Conservation (phyloP, 2,888 invertebrate species). For the Cheilosia vernalis region DNA sequence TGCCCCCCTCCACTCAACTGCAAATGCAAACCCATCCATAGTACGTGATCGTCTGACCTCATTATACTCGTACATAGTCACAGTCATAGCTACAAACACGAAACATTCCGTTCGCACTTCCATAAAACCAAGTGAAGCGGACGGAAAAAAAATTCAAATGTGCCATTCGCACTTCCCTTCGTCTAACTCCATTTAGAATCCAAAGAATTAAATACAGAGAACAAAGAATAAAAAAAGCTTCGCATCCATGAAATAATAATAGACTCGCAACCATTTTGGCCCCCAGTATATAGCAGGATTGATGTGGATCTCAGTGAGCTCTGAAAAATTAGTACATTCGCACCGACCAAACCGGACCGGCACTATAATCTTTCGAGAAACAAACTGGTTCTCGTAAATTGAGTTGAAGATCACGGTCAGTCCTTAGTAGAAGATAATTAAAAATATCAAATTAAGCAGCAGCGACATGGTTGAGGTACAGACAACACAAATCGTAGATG, state of each 20-base stretch:
- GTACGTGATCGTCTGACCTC: conserved; percentile 33
- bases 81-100: neutral
- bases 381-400: conserved; percentile 25
- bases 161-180: conserved; percentile 45
- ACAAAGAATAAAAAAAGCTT: conserved; percentile 47
- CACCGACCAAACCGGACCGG: conserved; percentile 22
- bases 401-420: conserved; percentile 27
- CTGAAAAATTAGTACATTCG: conserved; percentile 25
- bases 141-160: conserved; percentile 44
- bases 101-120: neutral
- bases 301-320: conserved; percentile 39
- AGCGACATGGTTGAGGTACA: conserved; percentile 62
- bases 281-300: conserved; percentile 15
- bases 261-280: conserved; percentile 21
- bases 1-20: conserved; percentile 2
- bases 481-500: conserved; percentile 54
- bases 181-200: conserved; percentile 13
- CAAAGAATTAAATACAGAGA: conserved; percentile 20
- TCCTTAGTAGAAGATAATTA: conserved; percentile 9
- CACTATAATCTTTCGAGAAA: neutral
- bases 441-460: neutral
- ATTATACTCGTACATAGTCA: conserved; percentile 9
- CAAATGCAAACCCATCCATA: neutral
- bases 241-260: conserved; percentile 20
- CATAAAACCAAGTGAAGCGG: neutral